Evolutionary conservation across 53 echinoderm and acorn worm species (phyloP).

Genomic region (Hippasteria phrygiana): DNA sequence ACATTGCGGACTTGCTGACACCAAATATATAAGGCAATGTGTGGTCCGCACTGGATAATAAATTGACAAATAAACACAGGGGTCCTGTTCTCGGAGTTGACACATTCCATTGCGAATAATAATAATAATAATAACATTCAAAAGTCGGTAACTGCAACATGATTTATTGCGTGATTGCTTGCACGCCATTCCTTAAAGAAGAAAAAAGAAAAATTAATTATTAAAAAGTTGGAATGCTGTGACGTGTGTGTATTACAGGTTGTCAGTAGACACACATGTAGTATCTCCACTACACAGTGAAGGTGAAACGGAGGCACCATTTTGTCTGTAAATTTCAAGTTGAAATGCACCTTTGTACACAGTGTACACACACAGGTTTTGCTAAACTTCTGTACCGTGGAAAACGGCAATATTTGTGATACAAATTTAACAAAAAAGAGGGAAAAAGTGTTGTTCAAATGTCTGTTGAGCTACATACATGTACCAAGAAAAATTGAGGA

Average conservation of each 20-base stretch:
- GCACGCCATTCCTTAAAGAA: background rate
- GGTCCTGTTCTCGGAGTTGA: background rate
- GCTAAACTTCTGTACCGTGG: background rate
- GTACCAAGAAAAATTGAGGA: no score
- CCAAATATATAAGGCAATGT: background rate
- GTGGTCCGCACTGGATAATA: background rate
- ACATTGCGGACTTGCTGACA: background rate
- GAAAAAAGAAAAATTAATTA: slow-evolving; percentile 17
- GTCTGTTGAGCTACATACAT: no score
- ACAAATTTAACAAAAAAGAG: background rate
- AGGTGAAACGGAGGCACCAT: background rate
- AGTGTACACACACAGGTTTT: background rate
- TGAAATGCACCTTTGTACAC: background rate
- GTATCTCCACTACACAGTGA: background rate
- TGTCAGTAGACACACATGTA: background rate
- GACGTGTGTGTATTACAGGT: background rate
- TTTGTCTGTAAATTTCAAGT: background rate
- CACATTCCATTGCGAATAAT: background rate
- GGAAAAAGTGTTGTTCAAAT: no score
- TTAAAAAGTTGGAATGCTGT: slow-evolving; percentile 17
- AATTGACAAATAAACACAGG: background rate
- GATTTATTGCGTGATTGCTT: background rate
- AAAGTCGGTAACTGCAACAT: background rate
- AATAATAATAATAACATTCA: background rate
- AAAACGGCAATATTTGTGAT: background rate